Base-by-base conservation (phyloP, 2,113 vertebrate species). In the Clinocottus analis region DNA sequence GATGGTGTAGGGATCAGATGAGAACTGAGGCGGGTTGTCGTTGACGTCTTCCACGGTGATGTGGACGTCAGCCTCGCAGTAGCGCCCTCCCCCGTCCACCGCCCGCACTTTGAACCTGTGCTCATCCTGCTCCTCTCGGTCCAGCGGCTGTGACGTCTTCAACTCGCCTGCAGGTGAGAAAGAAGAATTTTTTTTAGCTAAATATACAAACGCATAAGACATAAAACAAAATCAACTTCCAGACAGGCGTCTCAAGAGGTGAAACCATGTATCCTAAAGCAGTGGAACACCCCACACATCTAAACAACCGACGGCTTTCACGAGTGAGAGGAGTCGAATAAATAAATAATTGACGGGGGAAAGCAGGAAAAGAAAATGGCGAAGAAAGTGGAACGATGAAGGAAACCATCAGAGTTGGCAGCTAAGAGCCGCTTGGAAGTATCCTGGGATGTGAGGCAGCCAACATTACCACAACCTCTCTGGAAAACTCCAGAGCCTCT, bases 1-100 rank as follows among this genome's bases (percentile, higher is more conserved):
- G 55, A 99, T 87, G 86, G 95, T 87, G 73, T 97, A 96, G 1
- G 95, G 94, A 69, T 98, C 96, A 5, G 95, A 90, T 6, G 95
- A 92, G 85, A 99, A 99, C 73, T 95, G 96, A 0, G 98, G 98
- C 0, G 93, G 91, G 11, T 99, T 99, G 91, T 99, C 98, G 55
- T 99, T 99, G 80, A 97, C 92, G 31, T 99, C 98, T 72, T 97
- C 97, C 61, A 99, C 87, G 0, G 87, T 87, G 60, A 99, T 92
- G 92, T 95, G 92, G 51, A 99, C 17, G 49, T 88, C 90, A 1
- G 96, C 94, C 75, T 97, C 94, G 67, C 98, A 99, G 93, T 93
- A 97, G 7, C 95, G 94, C 0, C 97, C 97, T 31, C 97, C 98
- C 79, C 97, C 97, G 23, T 99, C 98, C 39, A 96, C 90, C 6